These are phyloP conservation scores for Adelosebastes latens DNA, from an alignment of 2,797 vertebrate species.

Conservation along the genomic window DNA sequence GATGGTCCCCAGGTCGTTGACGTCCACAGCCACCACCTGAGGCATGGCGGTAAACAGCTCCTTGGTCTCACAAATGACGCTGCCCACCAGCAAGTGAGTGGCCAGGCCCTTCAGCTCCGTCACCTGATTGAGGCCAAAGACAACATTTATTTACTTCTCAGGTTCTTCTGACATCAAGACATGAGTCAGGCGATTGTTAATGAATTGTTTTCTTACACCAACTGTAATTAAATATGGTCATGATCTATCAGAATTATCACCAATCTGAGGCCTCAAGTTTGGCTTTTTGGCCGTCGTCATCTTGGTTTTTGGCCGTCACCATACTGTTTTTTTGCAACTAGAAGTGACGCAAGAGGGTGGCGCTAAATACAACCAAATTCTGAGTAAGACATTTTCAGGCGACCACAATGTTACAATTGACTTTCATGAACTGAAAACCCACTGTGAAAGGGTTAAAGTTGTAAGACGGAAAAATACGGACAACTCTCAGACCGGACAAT, in stretches of 20 bases:
- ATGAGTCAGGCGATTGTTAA: not conserved
- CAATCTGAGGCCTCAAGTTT: no score
- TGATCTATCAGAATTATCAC: not conserved
- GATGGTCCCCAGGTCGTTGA: constrained; percentile 97
- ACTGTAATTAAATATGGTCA: not conserved
- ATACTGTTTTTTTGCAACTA: no score
- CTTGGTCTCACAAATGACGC: constrained; percentile 97
- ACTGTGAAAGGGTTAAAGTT: no score
- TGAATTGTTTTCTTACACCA: not conserved
- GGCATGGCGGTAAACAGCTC: constrained; percentile 96
- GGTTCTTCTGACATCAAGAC: not conserved
- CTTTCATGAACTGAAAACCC: no score
- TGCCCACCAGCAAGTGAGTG: constrained; percentile 96
- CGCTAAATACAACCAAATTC: no score
- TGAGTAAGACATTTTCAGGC: no score
- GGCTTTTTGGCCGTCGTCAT: no score
- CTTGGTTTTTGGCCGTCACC: no score
- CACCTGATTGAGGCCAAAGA: constrained; percentile 82
- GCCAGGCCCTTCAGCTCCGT: constrained; percentile 97
- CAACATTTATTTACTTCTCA: not conserved
- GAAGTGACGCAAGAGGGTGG: no score
- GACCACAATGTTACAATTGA: no score
- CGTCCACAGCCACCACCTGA: constrained; percentile 96
- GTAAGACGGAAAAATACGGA: no score
- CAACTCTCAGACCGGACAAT: rapidly evolving